phyloP scores from a whole-genome alignment of 2,113 vertebrate species.

The Corythornis cristatus region DNA sequence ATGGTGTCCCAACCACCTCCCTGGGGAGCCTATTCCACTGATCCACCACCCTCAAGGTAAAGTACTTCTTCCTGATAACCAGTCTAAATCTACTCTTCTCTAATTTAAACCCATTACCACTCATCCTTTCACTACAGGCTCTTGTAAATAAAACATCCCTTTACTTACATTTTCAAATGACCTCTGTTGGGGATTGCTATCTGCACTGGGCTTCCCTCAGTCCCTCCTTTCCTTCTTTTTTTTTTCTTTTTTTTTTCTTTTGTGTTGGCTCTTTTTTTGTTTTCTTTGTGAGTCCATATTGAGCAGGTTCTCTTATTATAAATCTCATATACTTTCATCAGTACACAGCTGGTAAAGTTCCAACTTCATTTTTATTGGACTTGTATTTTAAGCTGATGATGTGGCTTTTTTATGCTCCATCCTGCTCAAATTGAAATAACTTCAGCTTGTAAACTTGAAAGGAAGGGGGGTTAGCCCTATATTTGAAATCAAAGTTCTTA shows the following conservation, averaged over 20 bases:
- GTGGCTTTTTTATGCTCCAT: slow-evolving; percentile 67
- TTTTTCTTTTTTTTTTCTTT: not conserved
- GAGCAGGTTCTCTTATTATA: slow-evolving; percentile 59
- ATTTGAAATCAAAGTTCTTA: slow-evolving; percentile 32
- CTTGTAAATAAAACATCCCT: not conserved
- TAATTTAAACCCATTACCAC: too few relatives aligned
- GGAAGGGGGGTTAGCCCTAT: not conserved
- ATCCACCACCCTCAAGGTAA: too few relatives aligned
- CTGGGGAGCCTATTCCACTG: too few relatives aligned
- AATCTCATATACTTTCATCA: slow-evolving; percentile 58
- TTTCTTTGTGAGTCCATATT: slow-evolving; percentile 39
- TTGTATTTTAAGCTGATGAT: slow-evolving; percentile 67
- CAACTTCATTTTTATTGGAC: slow-evolving; percentile 64
- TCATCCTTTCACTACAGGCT: too few relatives aligned
- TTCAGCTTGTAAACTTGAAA: slow-evolving; percentile 53
- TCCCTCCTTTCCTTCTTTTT: slow-evolving; percentile 1
- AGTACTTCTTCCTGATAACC: too few relatives aligned
- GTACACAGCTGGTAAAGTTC: slow-evolving; percentile 59
- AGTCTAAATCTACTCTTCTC: too few relatives aligned
- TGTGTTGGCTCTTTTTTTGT: not conserved
- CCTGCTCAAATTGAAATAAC: slow-evolving; percentile 62
- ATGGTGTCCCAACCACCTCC: too few relatives aligned
- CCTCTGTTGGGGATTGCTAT: not conserved
- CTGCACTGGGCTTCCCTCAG: not conserved
- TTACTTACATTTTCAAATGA: not conserved